A percentile compares a stretch with the other conserved stretches of the same genome.
Evolutionary conservation across 2,888 invertebrate species (phyloP).

Genomic region (Torymus aiolomorphi): DNA sequence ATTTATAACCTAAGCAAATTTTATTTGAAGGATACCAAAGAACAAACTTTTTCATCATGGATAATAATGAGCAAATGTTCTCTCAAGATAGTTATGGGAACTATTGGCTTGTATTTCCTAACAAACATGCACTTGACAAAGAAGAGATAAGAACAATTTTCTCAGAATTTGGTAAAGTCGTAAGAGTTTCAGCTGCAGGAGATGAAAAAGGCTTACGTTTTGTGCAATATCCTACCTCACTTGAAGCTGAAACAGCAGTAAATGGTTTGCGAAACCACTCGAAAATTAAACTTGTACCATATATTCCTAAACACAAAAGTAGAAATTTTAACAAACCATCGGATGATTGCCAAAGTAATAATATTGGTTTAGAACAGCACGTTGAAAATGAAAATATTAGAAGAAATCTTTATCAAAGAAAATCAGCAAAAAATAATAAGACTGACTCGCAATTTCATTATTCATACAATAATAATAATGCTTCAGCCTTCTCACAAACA

Average conservation of each 20-base stretch:
- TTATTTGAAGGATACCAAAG: neutral
- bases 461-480: neutral
- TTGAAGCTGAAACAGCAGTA: conserved; percentile 58
- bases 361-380: neutral
- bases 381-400: neutral
- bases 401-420: conserved; percentile 42
- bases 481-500: neutral
- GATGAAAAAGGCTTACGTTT: conserved; percentile 63
- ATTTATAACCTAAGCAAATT: no score
- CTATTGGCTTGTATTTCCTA: conserved; percentile 59
- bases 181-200: conserved; percentile 55
- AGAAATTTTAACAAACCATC: neutral
- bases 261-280: conserved; percentile 41
- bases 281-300: conserved; percentile 32
- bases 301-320: conserved; percentile 38
- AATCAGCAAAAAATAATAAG: neutral
- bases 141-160: conserved; percentile 61
- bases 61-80: conserved; percentile 32
- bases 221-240: conserved; percentile 58
- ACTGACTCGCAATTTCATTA: no score
- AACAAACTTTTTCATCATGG: conserved; percentile 17
- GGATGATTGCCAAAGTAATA: conserved; percentile 8
- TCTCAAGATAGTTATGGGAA: conserved; percentile 37
- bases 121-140: conserved; percentile 53
- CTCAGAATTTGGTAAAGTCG: conserved; percentile 63